These are phyloP conservation scores for Paracentrotus lividus DNA, from an alignment of 53 echinoderm and acorn worm genomes.

Conservation along the genomic window DNA sequence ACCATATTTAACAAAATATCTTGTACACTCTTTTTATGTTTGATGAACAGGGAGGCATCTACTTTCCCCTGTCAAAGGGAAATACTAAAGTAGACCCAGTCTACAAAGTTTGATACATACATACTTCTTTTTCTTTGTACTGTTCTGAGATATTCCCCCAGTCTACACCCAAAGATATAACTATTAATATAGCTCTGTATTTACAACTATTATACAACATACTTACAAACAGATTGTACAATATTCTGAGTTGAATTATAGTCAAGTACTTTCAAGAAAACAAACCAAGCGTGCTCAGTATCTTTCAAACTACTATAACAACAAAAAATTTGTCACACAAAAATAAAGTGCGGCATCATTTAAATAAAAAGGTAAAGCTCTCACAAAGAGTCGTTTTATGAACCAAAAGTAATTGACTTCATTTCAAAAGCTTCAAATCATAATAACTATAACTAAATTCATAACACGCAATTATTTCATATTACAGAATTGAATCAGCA, in stretches of 20 bases:
- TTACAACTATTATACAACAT: not conserved
- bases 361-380: not conserved
- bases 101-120: not conserved
- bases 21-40: not conserved
- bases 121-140: not conserved
- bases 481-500: not conserved
- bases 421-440: not conserved
- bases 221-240: not conserved
- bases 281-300: not conserved
- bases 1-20: not conserved
- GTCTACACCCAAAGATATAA: not conserved
- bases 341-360: not conserved
- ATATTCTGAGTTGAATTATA: not conserved
- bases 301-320: not conserved
- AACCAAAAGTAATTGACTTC: not conserved
- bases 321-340: not conserved
- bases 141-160: not conserved
- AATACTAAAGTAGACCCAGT: not conserved
- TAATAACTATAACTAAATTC: not conserved
- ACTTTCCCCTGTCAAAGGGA: not conserved
- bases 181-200: conserved; percentile 28
- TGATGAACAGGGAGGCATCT: not conserved
- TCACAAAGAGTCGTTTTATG: not conserved
- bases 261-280: not conserved
- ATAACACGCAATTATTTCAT: not conserved